Base-by-base conservation (phyloP, 1,140 invertebrate genomes). In the Bilobella aurantiaca region DNA sequence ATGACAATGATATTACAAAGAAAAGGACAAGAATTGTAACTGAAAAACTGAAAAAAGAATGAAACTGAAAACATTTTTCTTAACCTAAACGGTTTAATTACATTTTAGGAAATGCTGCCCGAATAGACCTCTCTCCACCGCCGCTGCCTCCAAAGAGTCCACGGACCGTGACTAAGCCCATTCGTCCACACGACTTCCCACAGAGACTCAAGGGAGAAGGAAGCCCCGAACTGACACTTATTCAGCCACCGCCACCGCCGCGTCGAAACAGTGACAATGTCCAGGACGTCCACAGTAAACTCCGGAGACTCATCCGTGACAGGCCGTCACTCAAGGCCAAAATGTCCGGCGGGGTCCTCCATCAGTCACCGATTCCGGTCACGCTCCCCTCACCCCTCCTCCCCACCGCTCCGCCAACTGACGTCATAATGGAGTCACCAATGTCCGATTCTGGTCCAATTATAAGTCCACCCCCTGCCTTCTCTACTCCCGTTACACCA, bases 241-340 rank as follows among this genome's bases (percentile, higher is more conserved):
- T 65, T 34, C 63, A 66, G 25, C 67, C 65, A 14, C 66, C 64
- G 1, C 66, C 68, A 25, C 68, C 68, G 27, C 71, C 71, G 3
- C 64, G 64, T 34, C 49, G 65, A 27, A 58, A 67, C 5, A 62
- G 56, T 27, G 66, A 71, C 47, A 78, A 79, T 42, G 87, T 58
- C 14, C 65, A 90, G 73, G 83, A 89, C 59, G 77, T 91, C 65
- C 89, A 92, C 77, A 87, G 85, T 62, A 89, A 89, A 71, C 76
- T 91, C 49, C 79, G 89, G 25, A 80, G 87, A 67, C 78, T 92
- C 49, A 77, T 91, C 0, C 87, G 87, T 67, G 82, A 65, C 25
- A 47, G 32, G 21, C 30, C 61, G 14, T 47, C 31, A 18, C 47
- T 29, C 63, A 31, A 56, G 34, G 12, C 47, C 28, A n/a, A 27